Conservation (phyloP, 1,140 invertebrate species). For the Ceratoteleas bidentatus region DNA sequence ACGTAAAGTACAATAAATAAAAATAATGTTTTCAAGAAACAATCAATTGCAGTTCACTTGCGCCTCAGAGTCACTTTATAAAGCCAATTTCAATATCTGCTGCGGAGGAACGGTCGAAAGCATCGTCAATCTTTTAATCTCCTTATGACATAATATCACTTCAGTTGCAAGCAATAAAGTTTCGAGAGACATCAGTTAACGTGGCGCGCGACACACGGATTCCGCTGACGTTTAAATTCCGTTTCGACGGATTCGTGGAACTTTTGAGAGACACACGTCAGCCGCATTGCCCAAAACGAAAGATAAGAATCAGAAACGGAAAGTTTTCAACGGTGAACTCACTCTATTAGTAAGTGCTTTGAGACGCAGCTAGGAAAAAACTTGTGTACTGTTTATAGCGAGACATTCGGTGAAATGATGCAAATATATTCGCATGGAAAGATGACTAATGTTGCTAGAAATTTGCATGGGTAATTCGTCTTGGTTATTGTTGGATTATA, state of each 20-base stretch:
- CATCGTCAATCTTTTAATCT: constrained; percentile 40
- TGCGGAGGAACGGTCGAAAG: constrained; percentile 8
- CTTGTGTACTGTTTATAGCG: too few relatives aligned
- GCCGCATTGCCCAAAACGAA: constrained; percentile 12
- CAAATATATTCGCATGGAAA: too few relatives aligned
- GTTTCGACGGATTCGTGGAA: constrained; percentile 22
- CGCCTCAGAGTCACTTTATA: not conserved
- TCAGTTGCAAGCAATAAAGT: constrained; percentile 50
- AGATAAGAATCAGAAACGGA: constrained; percentile 21
- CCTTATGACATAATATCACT: constrained; percentile 28
- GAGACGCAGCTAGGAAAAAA: too few relatives aligned
- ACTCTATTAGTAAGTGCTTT: too few relatives aligned
- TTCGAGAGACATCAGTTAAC: constrained; percentile 59
- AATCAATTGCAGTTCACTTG: not conserved
- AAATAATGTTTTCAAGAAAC: constrained; percentile 1
- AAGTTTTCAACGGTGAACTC: too few relatives aligned
- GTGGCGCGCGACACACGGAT: constrained; percentile 31
- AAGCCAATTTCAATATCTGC: constrained; percentile 17
- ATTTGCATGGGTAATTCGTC: too few relatives aligned
- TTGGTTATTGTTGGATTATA: too few relatives aligned
- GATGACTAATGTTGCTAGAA: too few relatives aligned
- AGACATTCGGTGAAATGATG: too few relatives aligned
- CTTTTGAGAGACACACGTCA: constrained; percentile 32
- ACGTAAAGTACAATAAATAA: too few relatives aligned
- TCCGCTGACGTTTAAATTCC: constrained; percentile 51